Evolutionary conservation across 2,888 invertebrate genomes (phyloP), one percentile per base, ranked within the genome.

Genomic region (Zygothrica quintamaculata): DNA sequence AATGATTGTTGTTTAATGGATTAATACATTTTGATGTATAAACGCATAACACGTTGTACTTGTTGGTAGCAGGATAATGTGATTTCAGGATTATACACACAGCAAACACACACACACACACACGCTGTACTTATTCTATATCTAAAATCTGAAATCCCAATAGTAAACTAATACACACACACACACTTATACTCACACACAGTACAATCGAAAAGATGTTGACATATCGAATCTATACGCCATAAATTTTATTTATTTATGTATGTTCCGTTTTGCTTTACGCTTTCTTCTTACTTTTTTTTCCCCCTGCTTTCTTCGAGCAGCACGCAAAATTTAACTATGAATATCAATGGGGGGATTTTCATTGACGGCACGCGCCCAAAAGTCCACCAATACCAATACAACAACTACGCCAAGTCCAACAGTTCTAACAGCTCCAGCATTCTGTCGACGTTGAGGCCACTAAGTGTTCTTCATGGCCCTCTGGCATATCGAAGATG

Each of bases 191-290:
- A 36, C 18, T 22, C 18, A 59, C 59, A 46, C 29, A 44, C 44
- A 52, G 57, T 53, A 73, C 70, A 75, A 76, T 77, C 75, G 78
- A 76, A 70, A 67, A 61, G 73, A 37, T 74, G 62, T 56, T 69
- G 65, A 56, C 61, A 64, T 55, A 81, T 66, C 65, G 69, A 69
- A 59, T 72, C 53, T 70, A 58, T 58, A 52, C 73, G 78, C 82
- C 80, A 86, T 86, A 77, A 80, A 86, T 86, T 86, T 81, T 84
- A 84, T 84, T 84, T 84, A 86, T 86, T 86, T 82, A 80, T 76
- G 60, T 73, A 42, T 58, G 68, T 65, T 58, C 68, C 69, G 75
- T 64, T 78, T 65, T 73, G 72, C 69, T 72, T 40, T 57, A 57
- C 55, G 61, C 65, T 79, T 59, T 51, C 56, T 56, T 55, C 56